Base-by-base conservation (phyloP, 2,888 invertebrate genomes). In the Nephrotoma appendiculata region DNA sequence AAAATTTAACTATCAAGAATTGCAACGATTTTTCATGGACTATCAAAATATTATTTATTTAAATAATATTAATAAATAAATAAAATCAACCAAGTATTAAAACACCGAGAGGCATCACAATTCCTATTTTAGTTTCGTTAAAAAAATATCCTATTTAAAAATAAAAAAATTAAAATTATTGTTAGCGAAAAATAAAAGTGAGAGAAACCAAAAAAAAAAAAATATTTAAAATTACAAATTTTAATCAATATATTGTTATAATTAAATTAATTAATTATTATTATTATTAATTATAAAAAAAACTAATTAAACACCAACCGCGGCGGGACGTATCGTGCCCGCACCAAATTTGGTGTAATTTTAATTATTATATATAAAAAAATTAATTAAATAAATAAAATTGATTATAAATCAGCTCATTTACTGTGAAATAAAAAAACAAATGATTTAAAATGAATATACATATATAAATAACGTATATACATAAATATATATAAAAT, bases 361-460 rank as follows among this genome's bases (percentile, higher is more conserved):
- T 84, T 84, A 84, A 84, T 84, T 84, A 84, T 42, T 71, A 44
- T 11, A 44, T 44, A 44, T 44, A 19, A 83, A 19, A 83, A 71
- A 31, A 71, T 71, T 71, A 71, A 71, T 71, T 71, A 71, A 71
- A 71, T 71, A 83, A 83, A 83, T 41, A 83, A 83, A 84, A 84
- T 84, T 84, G 84, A 84, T 84, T 84, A 84, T 15, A 84, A 85
- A 85, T 44, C 85, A 85, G 85, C 85, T 85, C 85, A 85, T 85
- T 85, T 85, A 85, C 85, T 85, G 85, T 85, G 85, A 85, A 85
- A 85, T 84, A 42, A 42, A 84, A 42, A 84, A 83, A 84, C 84
- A 84, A 52, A 83, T 84, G 84, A 84, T 42, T 42, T 41, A 84
- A 84, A 42, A 84, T 42, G n/a, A 84, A 84, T 42, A 84, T 43